Evolutionary conservation across 2,113 vertebrate species (phyloP).

Genomic region (Microcebus tavaratra): DNA sequence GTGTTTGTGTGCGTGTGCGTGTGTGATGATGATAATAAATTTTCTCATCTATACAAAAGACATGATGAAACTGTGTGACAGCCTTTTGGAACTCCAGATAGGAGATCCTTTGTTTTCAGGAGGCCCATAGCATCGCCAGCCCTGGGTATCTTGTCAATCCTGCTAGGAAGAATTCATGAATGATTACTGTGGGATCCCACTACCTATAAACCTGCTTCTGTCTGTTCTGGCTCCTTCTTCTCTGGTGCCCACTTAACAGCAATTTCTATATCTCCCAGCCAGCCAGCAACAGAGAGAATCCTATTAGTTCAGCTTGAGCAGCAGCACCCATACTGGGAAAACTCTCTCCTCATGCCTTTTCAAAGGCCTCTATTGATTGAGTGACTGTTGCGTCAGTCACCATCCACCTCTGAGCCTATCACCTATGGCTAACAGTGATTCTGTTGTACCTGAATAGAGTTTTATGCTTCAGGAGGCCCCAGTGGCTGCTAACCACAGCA

Average conservation of each 20-base stretch:
- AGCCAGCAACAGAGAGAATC: not conserved
- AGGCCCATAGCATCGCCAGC: not conserved
- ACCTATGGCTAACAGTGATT: not conserved
- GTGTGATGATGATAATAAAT: not conserved
- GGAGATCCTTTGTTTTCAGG: not conserved
- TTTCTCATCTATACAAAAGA: constrained; percentile 5
- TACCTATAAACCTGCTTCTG: not conserved
- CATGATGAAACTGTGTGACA: not conserved
- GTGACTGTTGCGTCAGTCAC: not conserved
- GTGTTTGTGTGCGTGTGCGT: not conserved
- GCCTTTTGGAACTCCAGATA: not conserved
- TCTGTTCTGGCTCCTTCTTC: not conserved
- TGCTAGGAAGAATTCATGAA: not conserved
- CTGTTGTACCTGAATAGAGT: not conserved
- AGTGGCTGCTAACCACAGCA: not conserved
- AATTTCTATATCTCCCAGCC: not conserved
- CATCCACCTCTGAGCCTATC: not conserved
- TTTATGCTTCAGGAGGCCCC: not conserved
- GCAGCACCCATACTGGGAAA: not conserved
- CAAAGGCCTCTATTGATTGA: not conserved
- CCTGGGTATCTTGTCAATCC: not conserved
- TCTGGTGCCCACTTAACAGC: not conserved
- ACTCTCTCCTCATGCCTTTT: not conserved
- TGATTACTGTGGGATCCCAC: not conserved
- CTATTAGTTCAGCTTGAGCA: not conserved